Evolutionary conservation across 2,888 invertebrate genomes (phyloP).

Genomic region (Erpobdella octoculata): DNA sequence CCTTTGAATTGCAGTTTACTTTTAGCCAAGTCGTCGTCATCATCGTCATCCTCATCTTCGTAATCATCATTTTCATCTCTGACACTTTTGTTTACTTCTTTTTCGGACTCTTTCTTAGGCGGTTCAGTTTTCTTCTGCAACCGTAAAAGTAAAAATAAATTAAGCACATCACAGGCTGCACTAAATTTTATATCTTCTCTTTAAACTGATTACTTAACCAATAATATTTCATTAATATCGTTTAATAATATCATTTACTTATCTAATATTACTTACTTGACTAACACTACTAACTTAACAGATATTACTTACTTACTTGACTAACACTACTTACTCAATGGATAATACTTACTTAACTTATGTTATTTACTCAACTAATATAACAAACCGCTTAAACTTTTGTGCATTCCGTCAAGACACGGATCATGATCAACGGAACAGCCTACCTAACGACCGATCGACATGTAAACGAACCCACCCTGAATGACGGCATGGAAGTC

Average conservation of each 20-base stretch:
- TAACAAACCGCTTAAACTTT: background rate
- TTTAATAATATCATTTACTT: too few species aligned
- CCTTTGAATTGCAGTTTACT: slow-evolving; percentile 25
- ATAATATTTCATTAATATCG: too few species aligned
- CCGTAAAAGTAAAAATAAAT: too few species aligned
- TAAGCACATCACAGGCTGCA: too few species aligned
- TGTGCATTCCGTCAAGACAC: background rate
- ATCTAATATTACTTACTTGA: too few species aligned
- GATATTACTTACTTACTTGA: too few species aligned
- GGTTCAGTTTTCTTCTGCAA: slow-evolving; percentile 14
- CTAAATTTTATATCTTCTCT: too few species aligned
- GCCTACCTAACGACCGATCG: background rate
- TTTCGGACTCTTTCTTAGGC: background rate
- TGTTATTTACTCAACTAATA: too few species aligned
- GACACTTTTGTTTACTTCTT: background rate
- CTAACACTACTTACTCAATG: too few species aligned
- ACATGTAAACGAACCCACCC: background rate
- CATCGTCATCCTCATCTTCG: slow-evolving; percentile 25
- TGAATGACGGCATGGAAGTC: slow-evolving; percentile 23
- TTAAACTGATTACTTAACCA: too few species aligned
- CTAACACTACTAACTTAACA: too few species aligned
- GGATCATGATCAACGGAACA: background rate
- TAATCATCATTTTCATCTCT: background rate
- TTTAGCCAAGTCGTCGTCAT: slow-evolving; percentile 3
- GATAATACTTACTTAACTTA: too few species aligned